Percentiles rank a stretch among this genome's conserved stretches.
Conservation (phyloP, 2,797 vertebrate genomes). For the Somateria mollissima region DNA sequence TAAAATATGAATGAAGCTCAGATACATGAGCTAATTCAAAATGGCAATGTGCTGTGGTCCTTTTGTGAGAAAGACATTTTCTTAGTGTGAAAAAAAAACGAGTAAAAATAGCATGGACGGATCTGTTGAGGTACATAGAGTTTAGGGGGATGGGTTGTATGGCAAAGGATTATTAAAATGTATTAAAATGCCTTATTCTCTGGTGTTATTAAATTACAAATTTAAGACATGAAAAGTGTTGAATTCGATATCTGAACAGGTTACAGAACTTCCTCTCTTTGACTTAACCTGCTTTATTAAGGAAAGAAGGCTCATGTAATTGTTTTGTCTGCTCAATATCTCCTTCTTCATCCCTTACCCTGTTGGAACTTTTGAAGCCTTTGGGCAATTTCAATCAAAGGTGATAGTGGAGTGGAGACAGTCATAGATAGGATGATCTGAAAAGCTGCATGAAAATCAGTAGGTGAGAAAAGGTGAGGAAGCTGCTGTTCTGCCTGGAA, state of each 20-base stretch:
- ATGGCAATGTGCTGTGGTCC: neutral
- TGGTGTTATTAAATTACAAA: neutral
- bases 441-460: neutral
- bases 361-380: neutral
- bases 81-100: neutral
- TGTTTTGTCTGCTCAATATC: neutral
- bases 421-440: neutral
- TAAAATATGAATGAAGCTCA: neutral
- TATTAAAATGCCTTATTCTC: neutral
- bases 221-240: neutral
- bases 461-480: neutral
- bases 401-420: neutral
- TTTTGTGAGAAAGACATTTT: neutral
- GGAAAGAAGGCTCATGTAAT: neutral
- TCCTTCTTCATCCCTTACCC: neutral
- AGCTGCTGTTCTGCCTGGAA: neutral
- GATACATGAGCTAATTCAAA: neutral
- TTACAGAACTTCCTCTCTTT: neutral
- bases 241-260: neutral
- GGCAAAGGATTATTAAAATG: neutral
- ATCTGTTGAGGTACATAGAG: neutral
- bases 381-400: neutral
- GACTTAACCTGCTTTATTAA: neutral
- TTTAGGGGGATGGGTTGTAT: neutral
- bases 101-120: neutral